Evolutionary conservation across 2,113 vertebrate genomes (phyloP).

Genomic region (Kryptolebias marmoratus): DNA sequence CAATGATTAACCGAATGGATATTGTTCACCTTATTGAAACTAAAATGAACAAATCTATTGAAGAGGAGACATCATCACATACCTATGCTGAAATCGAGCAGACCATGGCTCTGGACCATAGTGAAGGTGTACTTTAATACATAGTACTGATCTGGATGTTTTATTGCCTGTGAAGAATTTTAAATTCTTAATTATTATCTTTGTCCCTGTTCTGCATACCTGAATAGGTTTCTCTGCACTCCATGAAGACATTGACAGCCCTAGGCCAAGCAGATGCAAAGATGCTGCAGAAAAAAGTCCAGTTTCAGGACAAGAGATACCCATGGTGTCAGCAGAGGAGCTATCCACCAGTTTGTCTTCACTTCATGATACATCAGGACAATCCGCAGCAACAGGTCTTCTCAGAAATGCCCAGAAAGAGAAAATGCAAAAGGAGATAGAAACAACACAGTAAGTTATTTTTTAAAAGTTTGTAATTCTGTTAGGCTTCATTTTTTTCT

Average conservation of each 20-base stretch:
- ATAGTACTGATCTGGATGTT: background rate
- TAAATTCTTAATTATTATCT: background rate
- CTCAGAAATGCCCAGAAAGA: conserved; percentile 83
- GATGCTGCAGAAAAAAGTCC: conserved; percentile 57
- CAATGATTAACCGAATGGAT: conserved; percentile 97
- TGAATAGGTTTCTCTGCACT: conserved; percentile 88
- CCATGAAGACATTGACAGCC: conserved; percentile 87
- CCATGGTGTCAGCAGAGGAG: conserved; percentile 90
- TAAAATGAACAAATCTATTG: conserved; percentile 79
- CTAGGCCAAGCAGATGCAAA: conserved; percentile 74
- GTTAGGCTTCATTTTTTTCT: background rate
- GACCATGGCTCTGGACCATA: conserved; percentile 89
- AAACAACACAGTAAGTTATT: conserved; percentile 62
- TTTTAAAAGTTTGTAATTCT: background rate
- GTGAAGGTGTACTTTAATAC: conserved; percentile 84
- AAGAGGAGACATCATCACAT: conserved; percentile 79
- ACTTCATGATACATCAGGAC: conserved; percentile 83
- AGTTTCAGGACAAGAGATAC: conserved; percentile 81
- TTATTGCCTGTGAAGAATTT: background rate
- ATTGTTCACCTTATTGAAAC: conserved; percentile 94
- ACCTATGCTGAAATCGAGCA: conserved; percentile 90
- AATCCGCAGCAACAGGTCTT: conserved; percentile 75
- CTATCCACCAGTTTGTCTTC: conserved; percentile 87
- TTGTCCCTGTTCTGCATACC: background rate
- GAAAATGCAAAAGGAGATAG: conserved; percentile 80